Conservation (phyloP, 2,888 invertebrate genomes). For the Polietes domitor region DNA sequence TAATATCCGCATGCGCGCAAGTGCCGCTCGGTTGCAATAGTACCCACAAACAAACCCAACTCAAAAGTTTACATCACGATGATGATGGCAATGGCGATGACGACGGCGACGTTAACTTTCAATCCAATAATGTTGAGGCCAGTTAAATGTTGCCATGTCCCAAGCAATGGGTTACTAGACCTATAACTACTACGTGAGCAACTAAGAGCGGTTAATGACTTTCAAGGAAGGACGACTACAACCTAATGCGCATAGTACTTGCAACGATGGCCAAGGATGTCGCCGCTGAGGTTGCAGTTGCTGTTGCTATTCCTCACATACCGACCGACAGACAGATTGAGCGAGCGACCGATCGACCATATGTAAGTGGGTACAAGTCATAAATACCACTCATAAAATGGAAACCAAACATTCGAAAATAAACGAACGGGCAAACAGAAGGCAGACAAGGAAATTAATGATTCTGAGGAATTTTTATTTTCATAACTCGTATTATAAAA, state of each 20-base stretch:
- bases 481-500: slow-evolving; percentile 1
- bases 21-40: neutral
- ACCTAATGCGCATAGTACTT: slow-evolving; percentile 9
- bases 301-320: neutral
- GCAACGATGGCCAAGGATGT: slow-evolving; percentile 3
- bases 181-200: neutral
- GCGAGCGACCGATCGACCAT: too few species aligned
- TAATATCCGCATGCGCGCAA: slow-evolving; percentile 58
- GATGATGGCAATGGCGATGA: slow-evolving; percentile 9
- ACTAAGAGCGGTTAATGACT: slow-evolving; percentile 29
- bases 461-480: slow-evolving; percentile 34
- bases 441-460: slow-evolving; percentile 51
- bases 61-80: slow-evolving; percentile 29
- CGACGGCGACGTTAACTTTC: slow-evolving; percentile 17
- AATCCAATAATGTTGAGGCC: slow-evolving; percentile 13
- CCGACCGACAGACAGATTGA: too few species aligned
- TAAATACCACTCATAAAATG: slow-evolving; percentile 36
- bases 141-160: slow-evolving; percentile 6
- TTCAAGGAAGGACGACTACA: slow-evolving; percentile 34
- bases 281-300: neutral
- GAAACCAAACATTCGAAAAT: slow-evolving; percentile 34
- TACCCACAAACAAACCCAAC: neutral
- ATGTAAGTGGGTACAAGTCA: slow-evolving; percentile 7
- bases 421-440: slow-evolving; percentile 12
- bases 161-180: slow-evolving; percentile 39